A percentile compares a stretch with the other conserved stretches of the same genome.
These are phyloP conservation scores for Meteorus cinctellus DNA, from an alignment of 2,888 invertebrate genomes.

Conservation along the genomic window DNA sequence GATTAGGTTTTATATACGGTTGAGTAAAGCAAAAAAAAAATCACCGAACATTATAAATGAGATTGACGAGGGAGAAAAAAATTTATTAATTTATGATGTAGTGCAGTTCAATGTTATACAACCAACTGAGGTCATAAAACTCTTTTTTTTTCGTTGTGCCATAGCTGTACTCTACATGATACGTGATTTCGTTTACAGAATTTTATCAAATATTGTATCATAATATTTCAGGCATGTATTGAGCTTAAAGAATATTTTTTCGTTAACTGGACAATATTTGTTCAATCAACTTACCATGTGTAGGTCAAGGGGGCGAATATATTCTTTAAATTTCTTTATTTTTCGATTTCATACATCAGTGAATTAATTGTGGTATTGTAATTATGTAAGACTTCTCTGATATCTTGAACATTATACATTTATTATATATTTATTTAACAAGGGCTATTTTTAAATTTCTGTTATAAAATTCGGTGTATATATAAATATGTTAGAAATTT, in stretches of 20 bases:
- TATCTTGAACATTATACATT: not conserved
- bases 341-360: too few species aligned
- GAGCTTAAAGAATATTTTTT: too few species aligned
- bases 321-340: too few species aligned
- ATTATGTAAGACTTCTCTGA: not conserved
- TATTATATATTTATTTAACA: not conserved
- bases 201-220: too few species aligned
- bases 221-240: too few species aligned
- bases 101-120: not conserved
- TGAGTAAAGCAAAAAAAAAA: slow-evolving; percentile 58
- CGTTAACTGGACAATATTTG: too few species aligned
- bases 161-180: too few species aligned
- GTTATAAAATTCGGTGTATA: too few species aligned
- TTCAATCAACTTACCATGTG: too few species aligned
- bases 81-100: not conserved
- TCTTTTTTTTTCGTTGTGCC: not conserved
- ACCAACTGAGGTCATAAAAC: not conserved
- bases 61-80: not conserved
- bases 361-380: not conserved
- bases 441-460: not conserved
- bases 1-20: slow-evolving; percentile 58
- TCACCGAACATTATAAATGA: not conserved
- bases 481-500: not conserved
- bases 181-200: too few species aligned
- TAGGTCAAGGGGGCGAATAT: too few species aligned